Evolutionary conservation across 2,888 invertebrate genomes (phyloP), one percentile per base, ranked within the genome.

Genomic region (Andrena marginata): DNA sequence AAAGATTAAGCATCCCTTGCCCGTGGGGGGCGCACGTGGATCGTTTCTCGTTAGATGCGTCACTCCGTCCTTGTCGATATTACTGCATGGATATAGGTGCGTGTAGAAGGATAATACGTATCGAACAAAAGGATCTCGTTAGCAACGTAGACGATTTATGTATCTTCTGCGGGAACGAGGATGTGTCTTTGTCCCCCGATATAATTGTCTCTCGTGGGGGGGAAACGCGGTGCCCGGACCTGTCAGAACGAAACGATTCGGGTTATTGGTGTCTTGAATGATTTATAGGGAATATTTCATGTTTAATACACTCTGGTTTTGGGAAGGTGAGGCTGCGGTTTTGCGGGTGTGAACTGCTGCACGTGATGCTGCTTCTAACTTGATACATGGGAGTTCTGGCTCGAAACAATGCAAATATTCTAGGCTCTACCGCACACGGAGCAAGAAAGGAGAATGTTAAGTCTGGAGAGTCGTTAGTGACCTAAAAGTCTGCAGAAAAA

Each of bases 1-100:
- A 81, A 84, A 88, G 89, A 89, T 89, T 89, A 89, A 88, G 87
- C 75, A 77, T 80, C 84, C 86, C 82, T 80, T 63, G 71, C 65
- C 64, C 78, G 31, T 65, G 60, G 51, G 65, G 68, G 65, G 68
- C 62, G 78, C 86, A 85, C 87, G 86, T 86, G 86, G 77, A 82
- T 68, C 75, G 77, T 77, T 86, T 77, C 83, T 83, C 77, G 82
- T 83, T 82, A 82, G 82, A 83, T 83, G 83, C 83, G 83, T 83
- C 83, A 83, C 74, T 60, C 82, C n/a, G 35, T 26, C n/a, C 70
- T 68, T 54, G 56, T 68, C 84, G 78, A 81, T 84, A 86, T 87
- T 87, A 87, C 84, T 74, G 59, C 79, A 84, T 81, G 73, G 78
- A 78, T 71, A 35, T 59, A 76, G 73, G 69, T 63, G 84, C 70